Conservation (phyloP, 2,113 vertebrate species). For the Muntiacus reevesi region DNA sequence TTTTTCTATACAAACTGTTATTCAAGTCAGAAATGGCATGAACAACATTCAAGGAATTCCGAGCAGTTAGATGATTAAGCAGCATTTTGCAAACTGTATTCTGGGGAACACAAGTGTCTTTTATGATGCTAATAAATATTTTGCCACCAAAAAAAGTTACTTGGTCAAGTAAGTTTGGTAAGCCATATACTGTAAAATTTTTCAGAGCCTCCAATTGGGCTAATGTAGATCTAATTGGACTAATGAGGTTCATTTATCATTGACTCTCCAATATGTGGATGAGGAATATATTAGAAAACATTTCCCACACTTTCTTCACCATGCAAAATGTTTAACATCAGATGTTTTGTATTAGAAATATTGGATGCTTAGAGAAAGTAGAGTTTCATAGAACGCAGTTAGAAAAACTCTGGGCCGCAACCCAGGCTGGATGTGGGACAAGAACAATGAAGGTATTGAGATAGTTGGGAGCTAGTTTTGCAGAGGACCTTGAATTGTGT, state of each 20-base stretch:
- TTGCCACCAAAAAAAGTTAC: neutral
- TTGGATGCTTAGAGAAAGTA: neutral
- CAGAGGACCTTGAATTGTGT: neutral
- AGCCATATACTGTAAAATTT: neutral
- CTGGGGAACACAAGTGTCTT: neutral
- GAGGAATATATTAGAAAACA: neutral
- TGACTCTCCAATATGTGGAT: neutral
- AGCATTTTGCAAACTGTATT: neutral
- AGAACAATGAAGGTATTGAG: neutral
- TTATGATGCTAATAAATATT: constrained; percentile 2
- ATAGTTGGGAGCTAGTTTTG: neutral
- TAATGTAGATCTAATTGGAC: neutral
- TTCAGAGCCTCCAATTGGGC: neutral
- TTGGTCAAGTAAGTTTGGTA: neutral
- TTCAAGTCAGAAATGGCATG: neutral
- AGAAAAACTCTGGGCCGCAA: neutral
- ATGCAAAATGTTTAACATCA: neutral
- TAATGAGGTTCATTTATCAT: neutral
- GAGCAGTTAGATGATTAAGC: neutral
- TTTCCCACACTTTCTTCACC: neutral
- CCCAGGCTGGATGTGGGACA: neutral
- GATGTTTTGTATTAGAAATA: neutral
- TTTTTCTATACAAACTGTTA: neutral
- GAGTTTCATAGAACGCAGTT: neutral
- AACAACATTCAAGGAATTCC: constrained; percentile 6